A percentile compares a stretch with the other conserved stretches of the same genome.
These are phyloP conservation scores for Plutella xylostella DNA, from an alignment of 2,888 invertebrate species.

Conservation along the genomic window DNA sequence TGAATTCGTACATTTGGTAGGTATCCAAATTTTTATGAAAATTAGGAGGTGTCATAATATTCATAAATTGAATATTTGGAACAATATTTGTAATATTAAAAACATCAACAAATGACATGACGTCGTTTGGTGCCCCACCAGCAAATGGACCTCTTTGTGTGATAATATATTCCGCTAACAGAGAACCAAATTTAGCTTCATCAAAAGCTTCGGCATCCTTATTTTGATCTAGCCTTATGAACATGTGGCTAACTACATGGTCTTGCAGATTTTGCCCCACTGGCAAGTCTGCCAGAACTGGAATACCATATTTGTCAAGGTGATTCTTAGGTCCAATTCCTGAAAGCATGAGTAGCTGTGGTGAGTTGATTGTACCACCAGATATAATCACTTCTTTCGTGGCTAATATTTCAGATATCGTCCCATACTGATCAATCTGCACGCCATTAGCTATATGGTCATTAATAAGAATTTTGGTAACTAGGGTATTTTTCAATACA, in stretches of 20 bases:
- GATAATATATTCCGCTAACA: constrained; percentile 52
- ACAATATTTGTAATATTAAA: constrained; percentile 29
- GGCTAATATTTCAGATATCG: constrained; percentile 35
- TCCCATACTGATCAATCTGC: constrained; percentile 34
- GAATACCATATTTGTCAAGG: constrained; percentile 39
- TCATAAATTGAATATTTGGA: constrained; percentile 41
- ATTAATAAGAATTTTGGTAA: constrained; percentile 37
- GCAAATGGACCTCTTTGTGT: constrained; percentile 57
- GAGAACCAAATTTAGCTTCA: constrained; percentile 29
- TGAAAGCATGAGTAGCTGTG: constrained; percentile 61
- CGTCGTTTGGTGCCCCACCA: constrained; percentile 42
- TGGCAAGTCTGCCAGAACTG: constrained; percentile 45
- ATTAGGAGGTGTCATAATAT: constrained; percentile 32
- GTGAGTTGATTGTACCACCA: constrained; percentile 60
- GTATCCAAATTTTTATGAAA: constrained; percentile 30
- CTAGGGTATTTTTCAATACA: constrained; percentile 44
- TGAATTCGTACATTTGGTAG: constrained; percentile 27
- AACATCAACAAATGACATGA: constrained; percentile 38
- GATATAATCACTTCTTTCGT: constrained; percentile 63
- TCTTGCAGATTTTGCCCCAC: constrained; percentile 67
- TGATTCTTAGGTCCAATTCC: constrained; percentile 61
- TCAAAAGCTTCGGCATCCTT: constrained; percentile 26
- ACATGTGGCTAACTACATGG: constrained; percentile 47
- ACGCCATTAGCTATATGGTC: constrained; percentile 37
- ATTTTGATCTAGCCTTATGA: constrained; percentile 31